Evolutionary conservation across 2,797 vertebrate species (phyloP).

Genomic region (Rhincodon typus): DNA sequence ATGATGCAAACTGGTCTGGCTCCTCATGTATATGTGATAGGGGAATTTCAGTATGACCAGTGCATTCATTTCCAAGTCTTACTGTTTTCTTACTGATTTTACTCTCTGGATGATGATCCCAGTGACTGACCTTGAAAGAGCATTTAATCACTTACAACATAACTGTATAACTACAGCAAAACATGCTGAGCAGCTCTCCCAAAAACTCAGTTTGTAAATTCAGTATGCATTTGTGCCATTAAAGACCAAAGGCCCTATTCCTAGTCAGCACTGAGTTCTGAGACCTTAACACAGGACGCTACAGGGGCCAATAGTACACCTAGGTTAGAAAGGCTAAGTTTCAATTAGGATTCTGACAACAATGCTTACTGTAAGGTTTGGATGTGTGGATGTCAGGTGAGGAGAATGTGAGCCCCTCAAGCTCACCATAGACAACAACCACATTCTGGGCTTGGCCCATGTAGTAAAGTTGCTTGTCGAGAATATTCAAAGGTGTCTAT

Average conservation of each 20-base stretch:
- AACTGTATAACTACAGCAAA: background rate
- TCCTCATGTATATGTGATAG: no score
- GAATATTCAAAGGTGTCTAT: background rate
- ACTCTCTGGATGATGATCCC: no score
- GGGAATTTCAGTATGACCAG: no score
- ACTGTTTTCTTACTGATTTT: no score
- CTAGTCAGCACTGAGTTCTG: background rate
- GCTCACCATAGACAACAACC: background rate
- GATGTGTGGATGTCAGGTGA: background rate
- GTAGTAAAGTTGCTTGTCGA: background rate
- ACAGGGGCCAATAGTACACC: background rate
- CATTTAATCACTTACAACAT: background rate
- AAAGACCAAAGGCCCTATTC: background rate
- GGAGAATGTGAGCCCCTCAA: background rate
- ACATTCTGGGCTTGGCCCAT: background rate
- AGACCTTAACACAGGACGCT: background rate
- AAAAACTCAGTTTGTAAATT: background rate
- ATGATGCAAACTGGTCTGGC: no score
- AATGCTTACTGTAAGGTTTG: background rate
- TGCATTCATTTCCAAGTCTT: no score
- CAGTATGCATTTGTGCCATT: background rate
- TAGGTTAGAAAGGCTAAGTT: background rate
- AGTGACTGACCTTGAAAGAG: background rate
- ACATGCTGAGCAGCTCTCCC: background rate
- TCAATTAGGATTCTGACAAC: background rate